phyloP scores from a whole-genome alignment of 2,797 vertebrate species.

The Australoheros facetus region DNA sequence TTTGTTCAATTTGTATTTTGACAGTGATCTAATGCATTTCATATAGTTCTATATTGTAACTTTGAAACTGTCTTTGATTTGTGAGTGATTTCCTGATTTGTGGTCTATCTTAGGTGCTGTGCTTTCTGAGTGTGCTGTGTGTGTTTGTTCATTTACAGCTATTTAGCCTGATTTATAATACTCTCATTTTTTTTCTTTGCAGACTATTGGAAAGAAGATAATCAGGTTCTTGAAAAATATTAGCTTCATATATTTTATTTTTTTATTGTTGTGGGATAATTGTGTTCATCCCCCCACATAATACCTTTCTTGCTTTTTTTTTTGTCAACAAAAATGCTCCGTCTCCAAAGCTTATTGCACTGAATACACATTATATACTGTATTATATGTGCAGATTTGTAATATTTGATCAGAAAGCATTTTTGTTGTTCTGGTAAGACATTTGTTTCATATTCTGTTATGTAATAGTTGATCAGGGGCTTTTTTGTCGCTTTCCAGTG shows the following conservation, averaged over 20 bases:
- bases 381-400: neutral
- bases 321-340: constrained; percentile 8
- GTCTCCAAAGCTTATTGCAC: neutral
- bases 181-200: constrained; percentile 65
- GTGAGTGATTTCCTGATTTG: no score
- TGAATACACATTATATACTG: neutral
- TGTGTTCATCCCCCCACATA: neutral
- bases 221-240: constrained; percentile 85
- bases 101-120: no score
- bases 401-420: neutral
- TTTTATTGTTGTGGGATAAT: neutral
- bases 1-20: neutral
- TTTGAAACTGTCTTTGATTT: no score
- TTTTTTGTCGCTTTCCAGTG: neutral
- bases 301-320: neutral
- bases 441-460: constrained; percentile 6
- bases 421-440: neutral
- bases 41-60: neutral
- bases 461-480: neutral
- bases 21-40: neutral
- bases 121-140: neutral
- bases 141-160: neutral
- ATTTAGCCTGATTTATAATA: constrained; percentile 2
- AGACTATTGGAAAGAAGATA: constrained; percentile 89
- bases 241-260: constrained; percentile 1